A percentile compares a stretch with the other conserved stretches of the same genome.
Conservation (phyloP, 2,888 invertebrate species). For the Nebria salina region DNA sequence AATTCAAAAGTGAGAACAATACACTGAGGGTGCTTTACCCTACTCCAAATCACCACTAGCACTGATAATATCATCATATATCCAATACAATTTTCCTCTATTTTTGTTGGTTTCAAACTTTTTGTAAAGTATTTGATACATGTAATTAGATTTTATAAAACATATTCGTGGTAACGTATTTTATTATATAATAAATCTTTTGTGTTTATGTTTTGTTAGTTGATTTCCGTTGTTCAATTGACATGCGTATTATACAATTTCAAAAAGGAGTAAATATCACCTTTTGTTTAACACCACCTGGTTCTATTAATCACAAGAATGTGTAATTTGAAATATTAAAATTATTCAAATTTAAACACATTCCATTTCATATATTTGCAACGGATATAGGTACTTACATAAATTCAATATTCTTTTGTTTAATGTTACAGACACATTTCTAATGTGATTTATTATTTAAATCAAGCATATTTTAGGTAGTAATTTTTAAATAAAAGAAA, state of each 20-base stretch:
- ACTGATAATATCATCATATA: constrained; percentile 63
- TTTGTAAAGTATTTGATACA: constrained; percentile 19
- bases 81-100: constrained; percentile 51
- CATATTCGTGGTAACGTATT: background rate
- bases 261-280: background rate
- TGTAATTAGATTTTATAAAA: constrained; percentile 2
- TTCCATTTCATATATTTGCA: background rate
- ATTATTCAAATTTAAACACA: background rate
- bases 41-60: constrained; percentile 61
- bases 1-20: constrained; percentile 63
- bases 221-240: background rate
- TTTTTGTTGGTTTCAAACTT: constrained; percentile 35
- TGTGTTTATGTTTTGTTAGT: background rate
- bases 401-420: background rate
- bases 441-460: background rate
- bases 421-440: background rate
- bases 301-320: background rate
- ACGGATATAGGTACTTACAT: background rate
- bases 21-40: constrained; percentile 62
- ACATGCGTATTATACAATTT: background rate
- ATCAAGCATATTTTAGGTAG: background rate
- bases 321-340: background rate
- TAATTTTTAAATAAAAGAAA: too few species aligned
- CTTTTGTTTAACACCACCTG: constrained; percentile 15
- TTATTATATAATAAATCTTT: background rate